Conservation (phyloP, 2,113 vertebrate species). For the Silurus meridionalis region DNA sequence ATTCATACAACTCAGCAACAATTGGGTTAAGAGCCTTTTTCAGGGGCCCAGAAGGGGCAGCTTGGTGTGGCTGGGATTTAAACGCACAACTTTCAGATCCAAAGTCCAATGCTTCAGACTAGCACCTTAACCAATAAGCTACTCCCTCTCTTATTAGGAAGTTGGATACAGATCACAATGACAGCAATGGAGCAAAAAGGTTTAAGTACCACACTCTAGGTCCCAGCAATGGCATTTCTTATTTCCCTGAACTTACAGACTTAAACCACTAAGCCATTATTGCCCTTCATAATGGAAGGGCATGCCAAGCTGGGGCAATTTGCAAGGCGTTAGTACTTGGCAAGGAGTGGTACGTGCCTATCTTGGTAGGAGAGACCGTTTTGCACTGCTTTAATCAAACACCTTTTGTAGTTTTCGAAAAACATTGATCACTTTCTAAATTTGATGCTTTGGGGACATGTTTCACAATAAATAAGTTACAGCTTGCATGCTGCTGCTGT, state of each 20-base stretch:
- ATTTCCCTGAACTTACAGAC: not conserved
- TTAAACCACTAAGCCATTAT: not conserved
- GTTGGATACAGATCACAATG: not conserved
- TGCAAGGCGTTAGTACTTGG: not conserved
- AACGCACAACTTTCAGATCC: too few relatives aligned
- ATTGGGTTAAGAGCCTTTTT: too few relatives aligned
- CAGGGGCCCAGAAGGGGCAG: too few relatives aligned
- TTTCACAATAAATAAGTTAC: constrained; percentile 2
- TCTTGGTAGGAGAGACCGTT: not conserved
- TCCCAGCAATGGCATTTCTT: not conserved
- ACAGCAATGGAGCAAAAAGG: not conserved
- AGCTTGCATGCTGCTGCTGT: not conserved
- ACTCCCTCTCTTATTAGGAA: not conserved
- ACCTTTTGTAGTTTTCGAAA: constrained; percentile 5
- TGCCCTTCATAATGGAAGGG: not conserved
- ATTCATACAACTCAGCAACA: too few relatives aligned
- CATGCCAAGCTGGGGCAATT: not conserved
- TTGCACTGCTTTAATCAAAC: not conserved
- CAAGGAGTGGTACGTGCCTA: not conserved
- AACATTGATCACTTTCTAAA: constrained; percentile 15
- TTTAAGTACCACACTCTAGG: not conserved
- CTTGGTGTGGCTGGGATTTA: too few relatives aligned
- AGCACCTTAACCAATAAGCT: too few relatives aligned
- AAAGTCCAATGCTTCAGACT: too few relatives aligned
- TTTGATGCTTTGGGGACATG: constrained; percentile 23